Evolutionary conservation across 1,140 invertebrate species (phyloP), one percentile per base, ranked within the genome.

Genomic region (Leguminivora glycinivorella): DNA sequence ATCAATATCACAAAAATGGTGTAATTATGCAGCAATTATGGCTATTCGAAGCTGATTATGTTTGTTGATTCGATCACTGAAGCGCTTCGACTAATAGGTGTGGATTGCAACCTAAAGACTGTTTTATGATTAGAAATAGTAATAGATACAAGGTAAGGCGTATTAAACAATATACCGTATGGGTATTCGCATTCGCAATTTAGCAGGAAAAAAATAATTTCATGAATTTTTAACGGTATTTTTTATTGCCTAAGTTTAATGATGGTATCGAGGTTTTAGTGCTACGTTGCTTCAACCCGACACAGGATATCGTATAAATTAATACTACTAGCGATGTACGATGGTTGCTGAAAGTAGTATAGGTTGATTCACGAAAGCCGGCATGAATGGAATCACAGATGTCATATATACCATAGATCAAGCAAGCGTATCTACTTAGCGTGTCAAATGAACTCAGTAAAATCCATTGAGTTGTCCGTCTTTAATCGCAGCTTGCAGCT

Each of bases 101-200:
- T 52, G 9, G 0, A 22, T 52, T 52, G 19, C 47, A 52, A 22
- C 17, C 19, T 52, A 63, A 63, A 14, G 10, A 63, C 25, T n/a
- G 25, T 26, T 63, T 63, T 29, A 63, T 17, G n/a, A 63, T 63
- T n/a, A 63, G 22, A 63, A 68, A 68, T 40, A 34, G 12, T 17
- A 43, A 6, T 43, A 68, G 14, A 22, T 26, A 29, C 25, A 34
- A 34, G 58, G 58, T 60, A 22, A 25, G 66, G 17, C 4, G n/a
- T 38, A 34, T 38, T 67, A 38, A 10, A 29, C 25, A 38, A 38
- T 68, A 68, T 17, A 43, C 34, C 10, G 34, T 38, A 38, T 1
- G n/a, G 40, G 40, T 43, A 43, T 43, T 43, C n/a, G 14, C 40
- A 43, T 43, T 43, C n/a, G 14, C 40, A 43, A 43, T 43, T n/a